phyloP scores from a whole-genome alignment of 1,140 invertebrate genomes.

The Cherax destructor region DNA sequence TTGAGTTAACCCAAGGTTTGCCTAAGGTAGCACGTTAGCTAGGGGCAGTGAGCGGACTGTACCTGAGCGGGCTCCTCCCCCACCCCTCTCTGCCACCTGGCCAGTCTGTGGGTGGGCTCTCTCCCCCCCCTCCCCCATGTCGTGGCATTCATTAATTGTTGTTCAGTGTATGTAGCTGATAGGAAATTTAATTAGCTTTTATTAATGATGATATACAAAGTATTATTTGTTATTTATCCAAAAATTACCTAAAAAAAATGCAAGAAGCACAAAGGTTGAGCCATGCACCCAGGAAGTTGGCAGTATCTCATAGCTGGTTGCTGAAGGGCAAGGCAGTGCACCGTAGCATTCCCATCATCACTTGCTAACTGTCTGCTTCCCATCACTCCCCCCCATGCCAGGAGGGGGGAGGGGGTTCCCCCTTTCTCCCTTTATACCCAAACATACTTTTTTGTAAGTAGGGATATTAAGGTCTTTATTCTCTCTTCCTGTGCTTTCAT shows the following conservation, averaged over 20 bases:
- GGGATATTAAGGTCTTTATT: background rate
- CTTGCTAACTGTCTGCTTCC: slow-evolving; percentile 34
- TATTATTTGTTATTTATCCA: slow-evolving; percentile 72
- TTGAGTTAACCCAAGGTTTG: slow-evolving; percentile 29
- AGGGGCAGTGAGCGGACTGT: slow-evolving; percentile 64
- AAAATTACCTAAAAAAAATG: slow-evolving; percentile 71
- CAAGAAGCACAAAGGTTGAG: slow-evolving; percentile 72
- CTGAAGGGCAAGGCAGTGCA: slow-evolving; percentile 68
- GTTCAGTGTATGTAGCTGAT: slow-evolving; percentile 71
- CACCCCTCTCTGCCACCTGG: slow-evolving; percentile 69
- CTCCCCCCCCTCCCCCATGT: slow-evolving; percentile 56
- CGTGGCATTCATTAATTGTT: slow-evolving; percentile 71
- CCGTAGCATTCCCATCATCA: slow-evolving; percentile 59
- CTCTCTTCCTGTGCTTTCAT: background rate
- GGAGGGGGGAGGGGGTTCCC: slow-evolving; percentile 32
- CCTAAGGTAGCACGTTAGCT: slow-evolving; percentile 45
- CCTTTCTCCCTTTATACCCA: slow-evolving; percentile 13
- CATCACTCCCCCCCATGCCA: slow-evolving; percentile 44
- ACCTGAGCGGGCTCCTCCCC: slow-evolving; percentile 66
- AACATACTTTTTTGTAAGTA: background rate
- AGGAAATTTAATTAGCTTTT: slow-evolving; percentile 71
- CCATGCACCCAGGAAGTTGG: slow-evolving; percentile 72
- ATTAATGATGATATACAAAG: slow-evolving; percentile 71
- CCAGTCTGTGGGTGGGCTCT: slow-evolving; percentile 66
- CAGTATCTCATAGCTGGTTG: slow-evolving; percentile 66